Conservation (phyloP, 35 echinoderm and acorn worm species). For the Diadema setosum region DNA sequence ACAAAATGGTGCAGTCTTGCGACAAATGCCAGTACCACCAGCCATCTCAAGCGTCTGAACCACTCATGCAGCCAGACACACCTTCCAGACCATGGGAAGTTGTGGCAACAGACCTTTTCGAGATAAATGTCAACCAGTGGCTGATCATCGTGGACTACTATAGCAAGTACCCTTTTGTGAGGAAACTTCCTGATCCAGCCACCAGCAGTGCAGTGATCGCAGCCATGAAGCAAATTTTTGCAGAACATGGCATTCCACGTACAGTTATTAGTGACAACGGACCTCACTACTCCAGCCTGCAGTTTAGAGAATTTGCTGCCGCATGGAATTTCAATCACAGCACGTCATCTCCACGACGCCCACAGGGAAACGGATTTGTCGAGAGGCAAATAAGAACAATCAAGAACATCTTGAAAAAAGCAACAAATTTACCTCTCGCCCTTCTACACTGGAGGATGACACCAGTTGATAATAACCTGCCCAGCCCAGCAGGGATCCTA, state of each 20-base stretch:
- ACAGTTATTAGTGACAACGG: constrained; percentile 48
- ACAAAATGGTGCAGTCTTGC: constrained; percentile 31
- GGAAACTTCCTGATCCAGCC: not conserved
- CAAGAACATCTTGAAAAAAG: constrained; percentile 12
- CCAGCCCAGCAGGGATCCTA: not conserved
- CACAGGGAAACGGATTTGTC: constrained; percentile 24
- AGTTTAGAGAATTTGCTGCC: constrained; percentile 4
- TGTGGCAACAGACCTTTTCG: constrained; percentile 1
- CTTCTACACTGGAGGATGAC: not conserved
- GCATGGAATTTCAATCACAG: constrained; percentile 41
- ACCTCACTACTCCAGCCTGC: constrained; percentile 22
- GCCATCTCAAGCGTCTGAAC: not conserved
- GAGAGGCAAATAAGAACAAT: constrained; percentile 7
- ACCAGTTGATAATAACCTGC: not conserved
- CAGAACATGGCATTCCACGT: constrained; percentile 45
- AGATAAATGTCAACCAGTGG: not conserved
- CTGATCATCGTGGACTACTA: constrained; percentile 4
- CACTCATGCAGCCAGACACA: not conserved
- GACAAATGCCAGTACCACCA: not conserved
- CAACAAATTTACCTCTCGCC: not conserved
- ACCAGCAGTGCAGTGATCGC: not conserved
- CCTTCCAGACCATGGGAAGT: not conserved
- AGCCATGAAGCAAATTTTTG: not conserved
- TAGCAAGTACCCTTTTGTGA: not conserved
- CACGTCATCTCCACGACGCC: constrained; percentile 12